A percentile compares a stretch with the other conserved stretches of the same genome.
These are phyloP conservation scores for Anastrepha obliqua DNA, from an alignment of 1,140 invertebrate genomes.

Conservation along the genomic window DNA sequence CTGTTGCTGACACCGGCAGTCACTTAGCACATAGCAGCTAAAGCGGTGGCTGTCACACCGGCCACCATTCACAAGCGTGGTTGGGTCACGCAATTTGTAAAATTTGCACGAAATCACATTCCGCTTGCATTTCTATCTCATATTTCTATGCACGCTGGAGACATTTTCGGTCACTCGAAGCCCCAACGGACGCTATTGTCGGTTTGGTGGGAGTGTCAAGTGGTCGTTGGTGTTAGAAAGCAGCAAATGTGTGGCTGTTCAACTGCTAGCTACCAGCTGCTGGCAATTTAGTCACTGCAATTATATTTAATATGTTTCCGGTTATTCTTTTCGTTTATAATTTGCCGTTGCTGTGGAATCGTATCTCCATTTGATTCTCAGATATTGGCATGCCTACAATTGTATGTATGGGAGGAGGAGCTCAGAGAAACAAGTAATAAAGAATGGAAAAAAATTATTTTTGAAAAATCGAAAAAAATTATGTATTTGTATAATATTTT, in stretches of 20 bases:
- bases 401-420: no score
- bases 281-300: neutral
- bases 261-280: neutral
- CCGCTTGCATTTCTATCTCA: conserved; percentile 12
- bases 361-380: neutral
- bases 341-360: neutral
- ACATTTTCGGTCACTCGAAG: neutral
- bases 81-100: neutral
- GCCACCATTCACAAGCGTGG: neutral
- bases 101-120: conserved; percentile 34
- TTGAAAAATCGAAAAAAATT: no score
- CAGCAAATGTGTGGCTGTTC: neutral
- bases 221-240: neutral
- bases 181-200: neutral
- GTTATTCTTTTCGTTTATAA: neutral
- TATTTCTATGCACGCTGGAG: neutral
- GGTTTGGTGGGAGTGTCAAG: neutral
- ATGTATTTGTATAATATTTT: no score
- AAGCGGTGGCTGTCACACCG: neutral
- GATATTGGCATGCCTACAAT: neutral
- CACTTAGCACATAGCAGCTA: neutral
- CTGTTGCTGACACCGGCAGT: conserved; percentile 50
- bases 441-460: no score
- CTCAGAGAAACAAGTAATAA: no score
- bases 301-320: conserved; percentile 37